Base-by-base conservation (phyloP, 2,888 invertebrate species). In the Anoplius nigerrimus region DNA sequence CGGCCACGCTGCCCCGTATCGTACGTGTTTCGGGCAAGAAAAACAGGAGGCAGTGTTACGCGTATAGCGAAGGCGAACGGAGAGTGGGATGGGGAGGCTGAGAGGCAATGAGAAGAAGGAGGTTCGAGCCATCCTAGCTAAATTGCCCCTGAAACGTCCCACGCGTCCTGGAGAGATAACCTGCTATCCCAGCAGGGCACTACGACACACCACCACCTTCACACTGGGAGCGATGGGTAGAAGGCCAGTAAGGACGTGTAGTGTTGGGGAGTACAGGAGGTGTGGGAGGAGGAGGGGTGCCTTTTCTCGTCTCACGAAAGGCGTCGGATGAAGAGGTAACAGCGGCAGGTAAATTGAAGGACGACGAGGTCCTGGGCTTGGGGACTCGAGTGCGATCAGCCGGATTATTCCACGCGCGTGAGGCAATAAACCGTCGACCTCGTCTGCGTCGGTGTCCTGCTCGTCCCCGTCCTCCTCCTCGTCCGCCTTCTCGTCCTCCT, bases 131-230 rank as follows among this genome's bases (percentile, higher is more conserved):
- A 63, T 74, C 59, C 61, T 52, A 46, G 48, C 58, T 57, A 76
- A 76, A 76, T 76, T 74, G 66, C 66, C 68, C 69, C 62, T 66
- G 72, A 74, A 74, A 72, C 65, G 67, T 71, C 67, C 58, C 66
- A 54, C 58, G 69, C 63, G 54, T 59, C 54, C 46, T 57, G 11
- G 21, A 46, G 43, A 74, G 76, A 76, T 74, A 76, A 64, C 68
- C 34, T 56, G 56, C 52, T 74, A 62, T 76, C 62, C 61, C 59
- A 54, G 55, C 52, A 51, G 24, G 48, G 34, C 59, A 56, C 67
- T 69, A 61, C 27, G 11, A 13, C 11, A 34, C 53, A 34, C 34
- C 24, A 24, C 3, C 51, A 42, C 52, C 34, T 55, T 53, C 57
- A 48, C 46, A 42, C 21, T 24, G 54, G 15, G 51, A 20, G 22